A percentile compares a stretch with the other conserved stretches of the same genome.
Conservation (phyloP, 1,140 invertebrate genomes). For the Bombus difficillimus region DNA sequence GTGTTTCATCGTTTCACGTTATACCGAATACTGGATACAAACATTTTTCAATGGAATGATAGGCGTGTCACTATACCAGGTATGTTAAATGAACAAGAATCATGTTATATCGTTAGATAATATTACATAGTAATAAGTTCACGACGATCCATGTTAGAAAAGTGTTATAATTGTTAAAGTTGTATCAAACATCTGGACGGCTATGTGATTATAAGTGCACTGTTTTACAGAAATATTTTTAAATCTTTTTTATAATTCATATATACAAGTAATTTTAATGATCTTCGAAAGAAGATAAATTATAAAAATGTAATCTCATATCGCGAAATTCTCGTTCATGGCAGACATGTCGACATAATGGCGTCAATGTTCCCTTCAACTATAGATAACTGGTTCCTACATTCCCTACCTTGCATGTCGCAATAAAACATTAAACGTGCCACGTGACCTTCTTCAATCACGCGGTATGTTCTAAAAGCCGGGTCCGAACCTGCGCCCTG, state of each 20-base stretch:
- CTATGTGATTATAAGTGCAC: conserved; percentile 1
- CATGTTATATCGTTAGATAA: background rate
- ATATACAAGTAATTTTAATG: background rate
- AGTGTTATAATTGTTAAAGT: background rate
- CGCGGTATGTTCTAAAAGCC: conserved; percentile 44
- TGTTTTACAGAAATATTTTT: background rate
- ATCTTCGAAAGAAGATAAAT: background rate
- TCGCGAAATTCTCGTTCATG: conserved; percentile 56
- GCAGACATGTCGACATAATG: conserved; percentile 68
- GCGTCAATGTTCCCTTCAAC: conserved; percentile 60
- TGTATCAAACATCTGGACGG: conserved; percentile 27
- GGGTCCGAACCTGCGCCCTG: conserved; percentile 20
- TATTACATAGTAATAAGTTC: background rate
- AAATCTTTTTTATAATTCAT: background rate
- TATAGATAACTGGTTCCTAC: conserved; percentile 56
- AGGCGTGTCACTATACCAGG: conserved; percentile 43
- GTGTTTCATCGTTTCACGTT: conserved; percentile 40
- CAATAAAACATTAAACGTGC: conserved; percentile 41
- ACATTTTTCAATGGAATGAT: conserved; percentile 45
- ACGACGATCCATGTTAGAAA: background rate
- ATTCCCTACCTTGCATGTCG: conserved; percentile 34
- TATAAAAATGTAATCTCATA: conserved; percentile 15
- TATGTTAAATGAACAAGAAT: conserved; percentile 18
- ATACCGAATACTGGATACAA: conserved; percentile 38
- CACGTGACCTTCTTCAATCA: conserved; percentile 43